Evolutionary conservation across 2,888 invertebrate genomes (phyloP).

Genomic region (Melinaea marsaeus): DNA sequence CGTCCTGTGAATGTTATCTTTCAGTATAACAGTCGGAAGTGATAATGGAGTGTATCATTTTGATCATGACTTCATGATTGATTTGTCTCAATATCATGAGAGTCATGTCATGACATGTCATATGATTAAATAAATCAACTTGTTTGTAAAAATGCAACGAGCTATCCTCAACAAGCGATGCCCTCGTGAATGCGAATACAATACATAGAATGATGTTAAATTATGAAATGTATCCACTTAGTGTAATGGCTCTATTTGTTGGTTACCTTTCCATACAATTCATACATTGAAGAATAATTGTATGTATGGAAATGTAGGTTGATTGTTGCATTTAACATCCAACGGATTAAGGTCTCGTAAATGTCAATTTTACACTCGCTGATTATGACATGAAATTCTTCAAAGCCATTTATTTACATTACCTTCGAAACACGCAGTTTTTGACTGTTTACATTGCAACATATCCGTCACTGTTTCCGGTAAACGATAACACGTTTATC

Average conservation of each 20-base stretch:
- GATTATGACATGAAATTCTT: conserved; percentile 25
- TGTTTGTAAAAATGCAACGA: conserved; percentile 17
- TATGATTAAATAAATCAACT: conserved; percentile 21
- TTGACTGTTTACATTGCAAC: conserved; percentile 23
- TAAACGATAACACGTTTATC: conserved; percentile 1
- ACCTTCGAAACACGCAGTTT: conserved; percentile 35
- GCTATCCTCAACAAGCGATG: conserved; percentile 46
- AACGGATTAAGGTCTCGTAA: conserved; percentile 13
- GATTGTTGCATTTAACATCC: conserved; percentile 11
- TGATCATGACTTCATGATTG: conserved; percentile 47
- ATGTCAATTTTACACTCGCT: conserved; percentile 21
- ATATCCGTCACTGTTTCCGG: conserved; percentile 3
- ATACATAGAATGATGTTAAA: conserved; percentile 2
- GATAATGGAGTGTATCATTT: conserved; percentile 38
- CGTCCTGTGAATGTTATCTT: conserved; percentile 19
- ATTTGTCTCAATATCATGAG: conserved; percentile 31
- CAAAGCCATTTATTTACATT: conserved; percentile 27
- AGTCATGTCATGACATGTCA: conserved; percentile 22
- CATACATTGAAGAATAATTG: not conserved
- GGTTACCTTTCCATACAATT: not conserved
- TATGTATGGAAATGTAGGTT: not conserved
- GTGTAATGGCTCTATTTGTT: not conserved
- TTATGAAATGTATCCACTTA: not conserved
- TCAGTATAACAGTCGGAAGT: conserved; percentile 36
- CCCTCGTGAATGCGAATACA: conserved; percentile 39